phyloP scores from a whole-genome alignment of 2,888 invertebrate genomes.

The Microctonus aethiopoides region DNA sequence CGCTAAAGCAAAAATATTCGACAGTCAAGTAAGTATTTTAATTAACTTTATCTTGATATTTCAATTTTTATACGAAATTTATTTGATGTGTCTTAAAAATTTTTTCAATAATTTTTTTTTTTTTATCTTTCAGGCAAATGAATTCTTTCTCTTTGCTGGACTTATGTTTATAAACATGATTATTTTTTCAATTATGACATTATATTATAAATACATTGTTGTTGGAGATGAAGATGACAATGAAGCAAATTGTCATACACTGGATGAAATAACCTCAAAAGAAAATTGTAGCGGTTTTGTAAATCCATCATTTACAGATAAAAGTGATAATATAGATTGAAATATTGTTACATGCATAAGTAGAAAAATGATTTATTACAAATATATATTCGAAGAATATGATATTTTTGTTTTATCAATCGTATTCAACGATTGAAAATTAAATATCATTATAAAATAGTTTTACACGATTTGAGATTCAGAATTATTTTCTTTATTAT shows the following conservation, averaged over 20 bases:
- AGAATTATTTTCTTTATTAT: too few species aligned
- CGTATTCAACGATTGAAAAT: too few species aligned
- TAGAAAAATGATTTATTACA: too few species aligned
- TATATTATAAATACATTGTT: conserved; percentile 79
- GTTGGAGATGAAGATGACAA: conserved; percentile 26
- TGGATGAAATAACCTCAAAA: conserved; percentile 29
- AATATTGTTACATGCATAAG: too few species aligned
- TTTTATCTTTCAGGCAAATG: conserved; percentile 88
- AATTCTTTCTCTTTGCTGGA: conserved; percentile 88
- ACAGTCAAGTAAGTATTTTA: conserved; percentile 74
- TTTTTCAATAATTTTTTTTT: neutral
- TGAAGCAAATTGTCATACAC: neutral
- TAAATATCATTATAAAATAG: too few species aligned
- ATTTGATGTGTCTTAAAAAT: neutral
- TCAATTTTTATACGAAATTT: neutral
- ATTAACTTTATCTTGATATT: too few species aligned
- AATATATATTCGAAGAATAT: too few species aligned
- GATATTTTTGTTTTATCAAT: too few species aligned
- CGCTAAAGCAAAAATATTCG: conserved; percentile 81
- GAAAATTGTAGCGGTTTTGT: conserved; percentile 16
- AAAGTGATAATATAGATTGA: neutral
- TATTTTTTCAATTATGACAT: conserved; percentile 83
- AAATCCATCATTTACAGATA: conserved; percentile 28
- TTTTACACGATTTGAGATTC: too few species aligned
- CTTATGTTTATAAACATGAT: conserved; percentile 87